Evolutionary conservation across 2,888 invertebrate genomes (phyloP).

Genomic region (Chymomyza amoena): DNA sequence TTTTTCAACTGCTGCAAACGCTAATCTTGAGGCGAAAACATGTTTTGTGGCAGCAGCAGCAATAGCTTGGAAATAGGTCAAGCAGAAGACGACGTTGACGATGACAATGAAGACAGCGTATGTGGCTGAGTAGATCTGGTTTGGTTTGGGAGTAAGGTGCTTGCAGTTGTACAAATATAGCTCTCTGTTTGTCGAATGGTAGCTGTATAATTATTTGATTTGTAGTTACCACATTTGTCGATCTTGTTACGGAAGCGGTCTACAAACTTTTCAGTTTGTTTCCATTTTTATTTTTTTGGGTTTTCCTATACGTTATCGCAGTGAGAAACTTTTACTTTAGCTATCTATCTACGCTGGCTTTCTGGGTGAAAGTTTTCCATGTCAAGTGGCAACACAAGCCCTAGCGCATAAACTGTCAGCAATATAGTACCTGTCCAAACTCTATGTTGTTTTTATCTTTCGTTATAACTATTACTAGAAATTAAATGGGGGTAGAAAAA

Average conservation of each 20-base stretch:
- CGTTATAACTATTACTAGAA: conserved; percentile 52
- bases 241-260: conserved; percentile 49
- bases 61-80: conserved; percentile 44
- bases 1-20: conserved; percentile 28
- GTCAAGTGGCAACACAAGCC: neutral
- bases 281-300: conserved; percentile 24
- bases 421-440: conserved; percentile 31
- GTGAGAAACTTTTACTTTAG: conserved; percentile 67
- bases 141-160: neutral
- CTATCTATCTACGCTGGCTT: conserved; percentile 19
- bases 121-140: neutral
- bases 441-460: conserved; percentile 60
- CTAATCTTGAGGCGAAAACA: conserved; percentile 22
- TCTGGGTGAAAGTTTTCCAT: conserved; percentile 59
- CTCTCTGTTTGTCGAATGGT: neutral
- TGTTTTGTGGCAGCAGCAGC: conserved; percentile 27
- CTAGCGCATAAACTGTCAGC: conserved; percentile 30
- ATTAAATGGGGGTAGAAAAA: conserved; percentile 23
- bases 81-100: neutral
- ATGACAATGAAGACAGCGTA: neutral
- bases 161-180: neutral
- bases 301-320: conserved; percentile 51
- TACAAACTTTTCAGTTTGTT: neutral
- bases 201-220: conserved; percentile 52
- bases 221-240: conserved; percentile 62